These are phyloP conservation scores for Wiebesia pumilae DNA, from an alignment of 1,140 invertebrate genomes.

Conservation along the genomic window DNA sequence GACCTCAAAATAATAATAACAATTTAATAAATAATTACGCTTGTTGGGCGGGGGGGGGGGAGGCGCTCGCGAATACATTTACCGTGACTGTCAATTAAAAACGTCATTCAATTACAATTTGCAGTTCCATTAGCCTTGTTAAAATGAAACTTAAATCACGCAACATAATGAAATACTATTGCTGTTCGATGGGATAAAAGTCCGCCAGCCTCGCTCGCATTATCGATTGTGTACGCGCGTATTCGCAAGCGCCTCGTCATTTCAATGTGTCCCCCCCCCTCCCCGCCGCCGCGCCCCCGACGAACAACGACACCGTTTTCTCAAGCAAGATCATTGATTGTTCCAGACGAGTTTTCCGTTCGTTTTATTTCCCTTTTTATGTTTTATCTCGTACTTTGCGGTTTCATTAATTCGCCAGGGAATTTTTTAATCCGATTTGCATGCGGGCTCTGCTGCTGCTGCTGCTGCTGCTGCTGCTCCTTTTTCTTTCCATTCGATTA, in stretches of 20 bases:
- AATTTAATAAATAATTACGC: conserved; percentile 45
- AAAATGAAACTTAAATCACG: conserved; percentile 46
- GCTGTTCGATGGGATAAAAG: conserved; percentile 10
- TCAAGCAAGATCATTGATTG: background rate
- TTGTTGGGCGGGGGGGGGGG: no score
- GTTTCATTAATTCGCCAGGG: background rate
- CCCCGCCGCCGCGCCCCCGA: no score
- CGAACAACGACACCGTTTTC: conserved; percentile 24
- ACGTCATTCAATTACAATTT: conserved; percentile 43
- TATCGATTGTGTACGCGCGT: background rate
- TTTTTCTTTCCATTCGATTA: conserved; percentile 21
- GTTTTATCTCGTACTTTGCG: background rate
- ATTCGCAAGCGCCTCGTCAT: background rate
- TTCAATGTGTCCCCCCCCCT: background rate
- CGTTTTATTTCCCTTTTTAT: background rate
- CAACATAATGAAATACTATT: conserved; percentile 38
- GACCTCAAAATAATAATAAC: conserved; percentile 44
- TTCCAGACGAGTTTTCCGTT: background rate
- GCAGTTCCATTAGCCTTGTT: conserved; percentile 39
- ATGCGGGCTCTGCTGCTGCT: background rate
- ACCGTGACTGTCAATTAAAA: conserved; percentile 41
- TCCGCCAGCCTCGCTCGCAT: background rate
- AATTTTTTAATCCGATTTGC: background rate
- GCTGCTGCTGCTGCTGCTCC: no score
- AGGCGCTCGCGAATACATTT: conserved; percentile 26